phyloP scores from a whole-genome alignment of 2,113 vertebrate genomes.

The Aegotheles bennettii region DNA sequence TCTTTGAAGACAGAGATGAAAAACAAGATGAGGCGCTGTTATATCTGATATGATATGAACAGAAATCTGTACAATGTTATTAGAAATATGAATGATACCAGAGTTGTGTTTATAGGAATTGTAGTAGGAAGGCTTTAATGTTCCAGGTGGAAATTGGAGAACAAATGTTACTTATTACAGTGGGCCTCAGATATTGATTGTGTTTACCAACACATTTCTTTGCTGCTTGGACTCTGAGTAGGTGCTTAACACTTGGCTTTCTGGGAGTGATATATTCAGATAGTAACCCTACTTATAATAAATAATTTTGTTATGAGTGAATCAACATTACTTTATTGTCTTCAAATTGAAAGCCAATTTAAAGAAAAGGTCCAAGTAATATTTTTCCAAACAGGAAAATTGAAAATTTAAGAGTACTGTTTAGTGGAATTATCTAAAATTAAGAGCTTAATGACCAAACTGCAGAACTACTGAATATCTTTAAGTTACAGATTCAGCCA shows the following conservation, averaged over 20 bases:
- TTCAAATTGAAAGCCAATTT: not conserved
- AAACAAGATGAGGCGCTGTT: not conserved
- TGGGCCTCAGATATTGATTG: not conserved
- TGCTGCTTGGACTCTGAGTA: not conserved
- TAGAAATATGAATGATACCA: not conserved
- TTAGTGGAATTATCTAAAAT: not conserved
- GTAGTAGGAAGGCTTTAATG: not conserved
- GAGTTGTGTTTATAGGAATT: not conserved
- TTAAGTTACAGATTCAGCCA: not conserved
- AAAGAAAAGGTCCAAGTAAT: not conserved
- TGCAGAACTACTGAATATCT: not conserved
- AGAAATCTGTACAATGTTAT: slow-evolving; percentile 22
- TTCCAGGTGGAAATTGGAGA: not conserved
- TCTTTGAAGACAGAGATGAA: slow-evolving; percentile 58
- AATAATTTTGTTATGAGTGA: not conserved
- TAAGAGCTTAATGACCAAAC: not conserved
- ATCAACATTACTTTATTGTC: not conserved
- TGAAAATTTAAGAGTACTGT: not conserved
- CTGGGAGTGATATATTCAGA: not conserved
- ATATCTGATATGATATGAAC: not conserved
- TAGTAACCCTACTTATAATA: not conserved
- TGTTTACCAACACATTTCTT: not conserved
- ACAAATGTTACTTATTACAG: not conserved
- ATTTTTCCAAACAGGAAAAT: not conserved
- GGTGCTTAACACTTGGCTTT: not conserved